These are phyloP conservation scores for Cyclargus thomasi DNA, from an alignment of 1,140 invertebrate species.

Conservation along the genomic window DNA sequence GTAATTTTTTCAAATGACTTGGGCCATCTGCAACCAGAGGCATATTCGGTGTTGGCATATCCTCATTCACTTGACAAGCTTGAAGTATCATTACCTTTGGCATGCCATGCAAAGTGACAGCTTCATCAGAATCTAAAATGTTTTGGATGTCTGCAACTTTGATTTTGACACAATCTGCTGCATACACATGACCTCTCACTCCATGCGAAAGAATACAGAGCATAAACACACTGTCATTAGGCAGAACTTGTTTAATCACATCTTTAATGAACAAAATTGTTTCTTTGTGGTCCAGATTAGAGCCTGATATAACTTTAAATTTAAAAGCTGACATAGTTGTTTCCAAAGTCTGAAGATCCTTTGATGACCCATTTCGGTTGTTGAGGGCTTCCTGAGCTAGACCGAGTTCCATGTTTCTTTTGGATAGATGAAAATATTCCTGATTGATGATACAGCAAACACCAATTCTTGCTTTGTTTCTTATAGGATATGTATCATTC, in stretches of 20 bases:
- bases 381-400: conserved; percentile 23
- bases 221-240: conserved; percentile 60
- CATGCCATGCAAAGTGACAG: conserved; percentile 38
- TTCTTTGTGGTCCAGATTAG: conserved; percentile 46
- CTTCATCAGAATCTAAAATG: conserved; percentile 53
- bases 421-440: conserved; percentile 59
- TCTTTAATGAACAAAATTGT: conserved; percentile 49
- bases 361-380: conserved; percentile 48
- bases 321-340: conserved; percentile 50
- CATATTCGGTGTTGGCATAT: conserved; percentile 20
- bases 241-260: conserved; percentile 38
- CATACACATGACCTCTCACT: conserved; percentile 55
- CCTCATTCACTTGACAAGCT: conserved; percentile 58
- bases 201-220: conserved; percentile 66
- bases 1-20: conserved; percentile 43
- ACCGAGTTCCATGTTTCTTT: conserved; percentile 41
- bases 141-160: conserved; percentile 58
- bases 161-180: conserved; percentile 60
- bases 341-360: conserved; percentile 45
- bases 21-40: conserved; percentile 46
- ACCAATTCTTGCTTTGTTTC: conserved; percentile 49
- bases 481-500: conserved; percentile 48
- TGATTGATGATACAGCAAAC: conserved; percentile 65
- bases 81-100: conserved; percentile 64
- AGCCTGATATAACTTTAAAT: conserved; percentile 45